Evolutionary conservation across 2,797 vertebrate species (phyloP), one percentile per base, ranked within the genome.

Genomic region (Sebastes minor): DNA sequence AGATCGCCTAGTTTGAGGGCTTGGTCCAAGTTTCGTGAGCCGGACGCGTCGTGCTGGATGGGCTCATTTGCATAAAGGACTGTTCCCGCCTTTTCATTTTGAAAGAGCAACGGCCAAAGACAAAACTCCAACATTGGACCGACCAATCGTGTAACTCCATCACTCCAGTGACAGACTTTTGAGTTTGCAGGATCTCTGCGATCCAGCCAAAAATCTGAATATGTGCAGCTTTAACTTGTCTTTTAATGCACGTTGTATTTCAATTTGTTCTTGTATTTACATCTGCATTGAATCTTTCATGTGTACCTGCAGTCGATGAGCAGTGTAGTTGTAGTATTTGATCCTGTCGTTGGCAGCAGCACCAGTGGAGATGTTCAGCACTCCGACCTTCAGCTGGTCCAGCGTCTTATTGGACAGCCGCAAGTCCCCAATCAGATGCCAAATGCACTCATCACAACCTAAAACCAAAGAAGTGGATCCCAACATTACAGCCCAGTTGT

Each of bases 391-490:
- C 85, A 98, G 94, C 86, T 97, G 96, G 63, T 98, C 97, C 0
- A 97, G 93, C 3, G 97, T 96, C 83, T 97, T 95, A 8, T 96
- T 96, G 7, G 97, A 96, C 79, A 95, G 78, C 33, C 88, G 90
- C 60, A 99, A 90, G 88, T 99, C 98, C 23, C 97, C 96, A 12
- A 97, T 98, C 93, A 99, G 95, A 91, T 97, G 96, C 98, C 98
- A 99, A 80, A 98, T 96, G 53, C 99, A 99, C 52, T 98, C 97
- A 73, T 99, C 97, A 32, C 99, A 99, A 86, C 94, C 99, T 99
- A 83, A 67, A 46, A 69, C 10, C 57, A 53, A 32, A 56, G 7
- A 30, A n/a, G 5, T 27, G 18, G 13, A 52, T 69, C 32, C 23
- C 35, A 32, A 13, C 9, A 18, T 33, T 52, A 30, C 22, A 65